Evolutionary conservation across 2,888 invertebrate genomes (phyloP), one percentile per base, ranked within the genome.

Genomic region (Eurytoma adleriae): DNA sequence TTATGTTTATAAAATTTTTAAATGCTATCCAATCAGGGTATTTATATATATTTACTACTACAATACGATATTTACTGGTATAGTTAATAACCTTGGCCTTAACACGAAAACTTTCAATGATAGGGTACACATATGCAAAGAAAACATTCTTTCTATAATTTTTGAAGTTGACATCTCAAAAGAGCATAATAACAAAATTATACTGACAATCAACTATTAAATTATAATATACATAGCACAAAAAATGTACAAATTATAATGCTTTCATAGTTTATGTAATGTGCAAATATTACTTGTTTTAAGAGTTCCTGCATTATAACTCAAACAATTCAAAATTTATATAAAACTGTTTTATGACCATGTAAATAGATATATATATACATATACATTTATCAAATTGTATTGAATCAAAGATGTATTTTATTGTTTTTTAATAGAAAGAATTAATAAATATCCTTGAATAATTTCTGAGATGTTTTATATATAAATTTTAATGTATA

Each of bases 241-340:
- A 13, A 24, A 72, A 10, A 57, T 67, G 72, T 78, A 72, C 72
- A 78, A 78, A 78, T 67, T 24, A 27, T 13, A 72, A 40, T 27
- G 48, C 54, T 50, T 66, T 7, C 50, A 56, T 14, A 66, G 27
- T 12, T 56, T 62, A 57, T 71, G n/a, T 59, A 67, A 72, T 72
- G 67, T 59, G 72, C 72, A 67, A 78, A 67, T 68, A 61, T 77
- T 77, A 77, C 59, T 78, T 78, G 67, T 24, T 7, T 3, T 20
- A 24, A 72, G 24, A 78, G 78, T 79, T 79, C 69, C 79, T 79
- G 68, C 62, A 79, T 66, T 30, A 20, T 78, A 71, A 66, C 20
- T 59, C 24, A 16, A 61, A 16, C 64, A 62, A 69, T 54, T 64
- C 64, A 78, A 59, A 71, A 1, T 7, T 30, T n/a, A 50, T 69